These are phyloP conservation scores for Torymus auratus DNA, from an alignment of 2,888 invertebrate genomes.

Conservation along the genomic window DNA sequence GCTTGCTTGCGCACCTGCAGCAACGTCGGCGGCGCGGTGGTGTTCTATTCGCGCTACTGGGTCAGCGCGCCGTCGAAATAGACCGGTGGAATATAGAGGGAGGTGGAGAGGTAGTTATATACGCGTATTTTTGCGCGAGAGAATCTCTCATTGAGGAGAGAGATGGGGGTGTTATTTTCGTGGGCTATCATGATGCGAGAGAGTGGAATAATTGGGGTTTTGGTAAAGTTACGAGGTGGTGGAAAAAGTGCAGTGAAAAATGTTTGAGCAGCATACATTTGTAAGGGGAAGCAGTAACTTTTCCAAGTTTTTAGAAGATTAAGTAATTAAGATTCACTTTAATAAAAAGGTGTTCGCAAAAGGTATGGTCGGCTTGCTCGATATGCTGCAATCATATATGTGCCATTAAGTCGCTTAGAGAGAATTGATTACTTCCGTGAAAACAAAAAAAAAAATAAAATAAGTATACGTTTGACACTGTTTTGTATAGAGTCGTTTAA, in stretches of 20 bases:
- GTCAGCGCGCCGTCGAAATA: conserved; percentile 62
- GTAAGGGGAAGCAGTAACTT: too few species aligned
- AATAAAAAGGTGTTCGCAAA: too few species aligned
- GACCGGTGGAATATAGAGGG: conserved; percentile 32
- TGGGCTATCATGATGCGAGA: too few species aligned
- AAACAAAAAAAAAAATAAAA: conserved; percentile 7
- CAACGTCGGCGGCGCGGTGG: conserved; percentile 54
- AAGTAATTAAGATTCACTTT: too few species aligned
- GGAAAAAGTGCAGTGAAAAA: too few species aligned
- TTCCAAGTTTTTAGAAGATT: too few species aligned
- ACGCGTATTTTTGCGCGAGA: not conserved
- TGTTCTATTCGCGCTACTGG: conserved; percentile 73
- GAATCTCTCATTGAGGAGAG: not conserved
- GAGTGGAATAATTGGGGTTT: too few species aligned
- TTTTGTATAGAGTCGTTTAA: too few species aligned
- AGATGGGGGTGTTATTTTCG: too few species aligned
- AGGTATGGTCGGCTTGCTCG: not conserved
- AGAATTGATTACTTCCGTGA: conserved; percentile 18
- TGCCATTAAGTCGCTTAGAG: conserved; percentile 1
- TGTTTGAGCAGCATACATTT: too few species aligned
- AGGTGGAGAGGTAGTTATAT: not conserved
- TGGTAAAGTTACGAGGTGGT: too few species aligned
- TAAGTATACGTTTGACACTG: not conserved
- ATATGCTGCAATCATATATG: conserved; percentile 11
- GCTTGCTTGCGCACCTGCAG: conserved; percentile 22